Evolutionary conservation across 1,140 invertebrate genomes (phyloP).

Genomic region (Drosophila pachea): DNA sequence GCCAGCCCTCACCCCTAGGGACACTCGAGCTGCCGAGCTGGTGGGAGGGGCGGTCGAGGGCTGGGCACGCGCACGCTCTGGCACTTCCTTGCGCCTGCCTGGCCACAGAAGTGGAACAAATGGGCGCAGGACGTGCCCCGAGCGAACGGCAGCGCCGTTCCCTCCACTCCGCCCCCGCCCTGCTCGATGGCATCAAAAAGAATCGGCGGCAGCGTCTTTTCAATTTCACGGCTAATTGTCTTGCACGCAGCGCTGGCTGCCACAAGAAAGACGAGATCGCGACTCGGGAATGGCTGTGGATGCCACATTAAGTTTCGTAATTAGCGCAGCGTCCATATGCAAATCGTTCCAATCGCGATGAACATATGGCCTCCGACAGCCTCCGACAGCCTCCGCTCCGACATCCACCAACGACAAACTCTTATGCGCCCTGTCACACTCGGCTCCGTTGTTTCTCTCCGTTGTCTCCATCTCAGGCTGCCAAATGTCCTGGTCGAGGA

Average conservation of each 20-base stretch:
- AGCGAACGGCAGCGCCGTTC: neutral
- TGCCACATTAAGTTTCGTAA: slow-evolving; percentile 76
- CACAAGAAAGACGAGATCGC: slow-evolving; percentile 10
- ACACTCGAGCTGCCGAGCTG: neutral
- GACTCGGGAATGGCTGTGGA: slow-evolving; percentile 33
- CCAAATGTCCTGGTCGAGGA: slow-evolving; percentile 30
- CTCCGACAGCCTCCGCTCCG: slow-evolving; percentile 69
- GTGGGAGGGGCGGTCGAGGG: neutral
- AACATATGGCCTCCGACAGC: slow-evolving; percentile 56
- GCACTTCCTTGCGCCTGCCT: slow-evolving; percentile 75
- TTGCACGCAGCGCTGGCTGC: slow-evolving; percentile 72
- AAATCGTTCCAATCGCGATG: slow-evolving; percentile 46
- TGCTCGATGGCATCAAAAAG: neutral
- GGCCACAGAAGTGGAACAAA: slow-evolving; percentile 77
- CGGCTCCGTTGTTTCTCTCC: neutral
- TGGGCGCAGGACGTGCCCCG: slow-evolving; percentile 69
- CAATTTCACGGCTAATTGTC: slow-evolving; percentile 78
- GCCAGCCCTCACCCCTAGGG: too few relatives aligned
- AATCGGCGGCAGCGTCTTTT: slow-evolving; percentile 58
- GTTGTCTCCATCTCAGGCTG: slow-evolving; percentile 15
- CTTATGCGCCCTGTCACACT: slow-evolving; percentile 71
- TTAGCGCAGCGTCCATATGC: slow-evolving; percentile 64
- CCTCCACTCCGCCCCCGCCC: neutral
- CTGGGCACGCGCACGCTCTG: slow-evolving; percentile 70
- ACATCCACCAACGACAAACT: slow-evolving; percentile 77